Base-by-base conservation (phyloP, 2,797 vertebrate genomes). In the Channa striata region DNA sequence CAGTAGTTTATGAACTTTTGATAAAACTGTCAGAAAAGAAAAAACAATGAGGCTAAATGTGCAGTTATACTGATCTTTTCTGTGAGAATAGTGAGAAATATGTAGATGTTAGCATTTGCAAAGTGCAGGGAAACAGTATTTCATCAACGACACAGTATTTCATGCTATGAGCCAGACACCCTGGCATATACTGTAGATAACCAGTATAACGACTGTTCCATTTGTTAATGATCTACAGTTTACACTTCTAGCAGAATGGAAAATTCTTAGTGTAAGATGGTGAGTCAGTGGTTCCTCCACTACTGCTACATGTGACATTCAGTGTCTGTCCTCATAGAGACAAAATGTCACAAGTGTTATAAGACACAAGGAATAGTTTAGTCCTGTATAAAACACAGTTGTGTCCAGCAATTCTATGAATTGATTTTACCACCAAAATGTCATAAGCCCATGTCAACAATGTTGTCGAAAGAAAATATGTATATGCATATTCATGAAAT, bases 161-260 rank as follows among this genome's bases (percentile, higher is more conserved):
- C 16, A 21, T 48, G 47, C 58, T 44, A 6, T 40, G 16, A 71
- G 65, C 5, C 74, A 44, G 25, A 58, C 21, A 67, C 42, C 8
- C 11, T 8, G 19, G 20, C 42, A 62, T 49, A 14, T 30, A 68
- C 50, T 53, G 39, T 5, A 74, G 42, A 82, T 48, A 77, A 64
- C 6, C 9, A 58, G n/a, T 11, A 57, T 43, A 65, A 78, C 19
- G 61, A 71, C 46, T 46, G 56, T 52, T 59, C 13, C 11, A 46
- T 46, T 56, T 68, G 71, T 86, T 49, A 87, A 83, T 84, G 57
- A 88, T 81, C 80, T 49, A 85, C 68, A 76, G 42, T 68, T 67
- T 12, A 73, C 46, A 59, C 59, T 52, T 62, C 20, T 58, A 21
- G 10, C 8, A 50, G 39, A 79, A 74, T 4, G 59, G 74, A 87